Base-by-base conservation (phyloP, 2,797 vertebrate genomes). In the Melopsittacus undulatus region DNA sequence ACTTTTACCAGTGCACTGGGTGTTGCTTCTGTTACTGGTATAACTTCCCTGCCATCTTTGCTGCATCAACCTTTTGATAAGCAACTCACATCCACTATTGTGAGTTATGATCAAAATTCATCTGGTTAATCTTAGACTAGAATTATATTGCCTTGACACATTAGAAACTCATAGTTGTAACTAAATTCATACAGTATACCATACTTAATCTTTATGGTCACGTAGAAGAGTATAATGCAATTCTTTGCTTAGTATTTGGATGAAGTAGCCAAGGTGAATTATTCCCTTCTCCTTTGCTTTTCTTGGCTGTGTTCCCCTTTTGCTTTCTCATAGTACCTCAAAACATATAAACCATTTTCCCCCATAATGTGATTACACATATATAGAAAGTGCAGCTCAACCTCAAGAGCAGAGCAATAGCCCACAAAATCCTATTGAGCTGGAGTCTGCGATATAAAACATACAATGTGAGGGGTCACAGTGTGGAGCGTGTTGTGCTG, bases 311-410 rank as follows among this genome's bases (percentile, higher is more conserved):
- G 34, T 85, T 81, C 62, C 63, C 84, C 67, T 83, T 96, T 95
- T 94, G 68, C 76, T 70, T 87, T 94, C 95, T 95, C 79, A 38
- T 83, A 92, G 45, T 87, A 86, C 87, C 90, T 93, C 77, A 87
- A 89, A 94, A 94, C 48, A 49, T 66, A 81, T 24, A 95, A 96
- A 94, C 74, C 29, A 4, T 69, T 92, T 96, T 49, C n/a, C 42
- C 26, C 12, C 6, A 19, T 86, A 75, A 72, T 8, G 13, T 73
- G 57, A 54, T 52, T 49, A 43, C 45, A 27, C 83, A 79, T 93
- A 87, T 88, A 49, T 73, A 77, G 56, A 40, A 89, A 83, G 74
- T 70, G 52, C 54, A 87, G 76, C 61, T 85, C 78, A 32, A 72
- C 59, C 78, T 84, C 43, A 75, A 84, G 69, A 84, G 68, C 59